Evolutionary conservation across 2,797 vertebrate genomes (phyloP), one percentile per base, ranked within the genome.

Genomic region (Anguilla pacifica): DNA sequence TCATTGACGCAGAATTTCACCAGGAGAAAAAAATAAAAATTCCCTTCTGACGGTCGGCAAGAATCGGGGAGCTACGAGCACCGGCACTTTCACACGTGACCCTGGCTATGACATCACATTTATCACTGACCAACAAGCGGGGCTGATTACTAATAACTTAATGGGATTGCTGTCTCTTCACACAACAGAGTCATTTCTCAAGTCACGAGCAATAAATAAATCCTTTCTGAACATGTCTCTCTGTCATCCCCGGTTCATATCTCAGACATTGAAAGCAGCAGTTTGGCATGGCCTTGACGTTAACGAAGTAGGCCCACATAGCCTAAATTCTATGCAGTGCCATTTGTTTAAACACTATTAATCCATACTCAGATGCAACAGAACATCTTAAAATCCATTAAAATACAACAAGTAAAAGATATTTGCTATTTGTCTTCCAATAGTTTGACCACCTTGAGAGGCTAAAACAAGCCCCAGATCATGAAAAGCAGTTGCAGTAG

Each of bases 101-200:
- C 17, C 31, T 64, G 87, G 67, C 59, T 53, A 59, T 87, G 51
- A 87, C 43, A 83, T 85, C 19, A 83, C 22, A 79, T 61, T 61
- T 53, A 83, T 86, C 64, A 15, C 51, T 19, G 17, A 31, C 31
- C 53, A 51, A 5, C 55, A 28, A 70, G 39, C 2, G 10, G 79
- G 22, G 31, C 64, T 57, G 49, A 7, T 82, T 53, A 83, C 28
- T 81, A 28, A 85, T 70, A 86, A 86, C n/a, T 51, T 64, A 72
- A 72, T 83, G 11, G 3, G 35, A 70, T 70, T 79, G 70, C 6
- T 83, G 85, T 43, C 55, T 85, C 84, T 85, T 85, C 35, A 46
- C 84, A 85, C 53, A 43, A 61, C 57, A 67, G 84, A 35, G 53
- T n/a, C n/a, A 84, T 84, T 53, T 25, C 28, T 84, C 49, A 84